Evolutionary conservation across 2,113 vertebrate genomes (phyloP), one percentile per base, ranked within the genome.

Genomic region (Oreocharis arfaki): DNA sequence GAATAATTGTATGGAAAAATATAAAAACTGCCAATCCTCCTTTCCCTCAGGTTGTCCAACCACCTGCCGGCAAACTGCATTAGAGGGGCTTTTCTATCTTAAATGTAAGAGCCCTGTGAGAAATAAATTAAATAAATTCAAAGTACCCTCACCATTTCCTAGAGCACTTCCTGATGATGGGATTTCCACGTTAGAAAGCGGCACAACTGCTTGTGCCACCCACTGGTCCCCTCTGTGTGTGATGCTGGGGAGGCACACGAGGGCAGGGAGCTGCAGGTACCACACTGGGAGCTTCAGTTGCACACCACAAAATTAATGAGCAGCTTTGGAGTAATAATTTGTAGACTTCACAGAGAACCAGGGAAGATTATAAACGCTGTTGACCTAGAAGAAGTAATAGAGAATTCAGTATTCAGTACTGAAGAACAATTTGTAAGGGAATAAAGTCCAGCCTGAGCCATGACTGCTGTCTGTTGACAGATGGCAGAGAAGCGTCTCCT

Each of bases 381-480:
- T 94, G 95, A 93, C 96, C 92, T 79, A 90, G 92, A 88, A 93
- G 96, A 2, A 82, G 86, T 87, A 96, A 93, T 49, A 46, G 85
- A 86, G 76, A 57, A 96, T 80, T 97, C 93, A 49, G 88, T 61
- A 90, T 92, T 89, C 88, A 75, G 88, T 64, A 86, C 64, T 93
- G 92, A 95, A 60, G 90, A 95, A 89, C 79, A 78, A 93, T 96
- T 93, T 94, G 64, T 50, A 50, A 61, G 88, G 39, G 92, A 90
- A 93, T 92, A 50, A 95, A 95, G 96, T 78, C 85, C 37, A 75
- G 86, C 71, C 65, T 22, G 90, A 56, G 13, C 30, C 57, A 46
- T 49, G 82, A 88, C 80, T 60, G 76, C 93, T 91, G 83, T 28
- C 93, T 96, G 86, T 96, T 93, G 92, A 94, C 94, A 96, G 91